phyloP scores from a whole-genome alignment of 2,797 vertebrate genomes.

The Pelobates cultripes region DNA sequence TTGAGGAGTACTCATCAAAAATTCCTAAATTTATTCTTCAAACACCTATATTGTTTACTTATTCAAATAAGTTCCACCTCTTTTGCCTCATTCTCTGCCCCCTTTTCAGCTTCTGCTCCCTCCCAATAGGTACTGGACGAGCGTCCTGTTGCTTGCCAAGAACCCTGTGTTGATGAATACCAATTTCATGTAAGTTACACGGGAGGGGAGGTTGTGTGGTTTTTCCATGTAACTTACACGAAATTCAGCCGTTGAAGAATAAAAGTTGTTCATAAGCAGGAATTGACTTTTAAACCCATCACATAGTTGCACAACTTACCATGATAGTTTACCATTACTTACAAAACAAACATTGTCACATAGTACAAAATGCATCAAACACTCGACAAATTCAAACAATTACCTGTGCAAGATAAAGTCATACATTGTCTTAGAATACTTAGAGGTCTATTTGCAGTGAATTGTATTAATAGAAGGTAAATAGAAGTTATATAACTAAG shows the following conservation, averaged over 20 bases:
- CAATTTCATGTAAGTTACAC: slow-evolving; percentile 58
- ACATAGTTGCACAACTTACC: not conserved
- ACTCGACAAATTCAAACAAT: too few relatives aligned
- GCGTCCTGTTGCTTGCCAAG: slow-evolving; percentile 57
- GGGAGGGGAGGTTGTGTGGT: slow-evolving; percentile 53
- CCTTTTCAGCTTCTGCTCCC: slow-evolving; percentile 55
- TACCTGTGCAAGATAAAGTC: too few relatives aligned
- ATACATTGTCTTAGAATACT: too few relatives aligned
- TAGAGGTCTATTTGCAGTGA: too few relatives aligned
- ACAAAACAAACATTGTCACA: not conserved
- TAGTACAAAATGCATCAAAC: not conserved
- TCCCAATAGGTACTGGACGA: slow-evolving; percentile 57
- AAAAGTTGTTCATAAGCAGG: slow-evolving; percentile 40
- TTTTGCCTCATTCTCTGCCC: slow-evolving; percentile 49
- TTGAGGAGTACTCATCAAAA: not conserved
- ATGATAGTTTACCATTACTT: not conserved
- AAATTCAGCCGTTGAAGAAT: slow-evolving; percentile 56
- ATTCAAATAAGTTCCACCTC: slow-evolving; percentile 55
- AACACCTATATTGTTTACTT: slow-evolving; percentile 35
- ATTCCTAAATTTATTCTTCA: not conserved
- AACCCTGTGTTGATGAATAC: slow-evolving; percentile 58
- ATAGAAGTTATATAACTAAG: too few relatives aligned
- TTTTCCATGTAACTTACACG: slow-evolving; percentile 58
- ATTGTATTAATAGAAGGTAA: too few relatives aligned
- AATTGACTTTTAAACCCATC: not conserved